phyloP scores from a whole-genome alignment of 2,888 invertebrate species.

The Apamea epomidion region DNA sequence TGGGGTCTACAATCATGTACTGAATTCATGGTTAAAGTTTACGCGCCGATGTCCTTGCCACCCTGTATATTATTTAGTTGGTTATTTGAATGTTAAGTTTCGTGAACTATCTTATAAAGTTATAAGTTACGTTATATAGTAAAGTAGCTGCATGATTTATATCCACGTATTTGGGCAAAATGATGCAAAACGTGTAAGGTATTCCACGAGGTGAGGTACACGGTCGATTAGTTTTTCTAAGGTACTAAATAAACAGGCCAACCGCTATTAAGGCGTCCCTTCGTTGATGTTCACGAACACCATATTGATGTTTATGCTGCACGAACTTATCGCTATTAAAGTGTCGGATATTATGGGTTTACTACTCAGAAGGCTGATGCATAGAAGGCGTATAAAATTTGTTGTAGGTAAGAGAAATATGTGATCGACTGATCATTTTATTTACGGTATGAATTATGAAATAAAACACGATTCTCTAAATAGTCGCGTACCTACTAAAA shows the following conservation, averaged over 20 bases:
- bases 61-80: neutral
- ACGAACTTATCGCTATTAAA: constrained; percentile 29
- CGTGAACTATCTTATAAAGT: neutral
- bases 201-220: constrained; percentile 13
- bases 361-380: neutral
- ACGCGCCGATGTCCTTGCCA: neutral
- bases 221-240: constrained; percentile 22
- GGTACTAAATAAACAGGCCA: constrained; percentile 26
- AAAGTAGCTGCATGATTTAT: neutral
- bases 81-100: constrained; percentile 1
- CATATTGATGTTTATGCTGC: constrained; percentile 25
- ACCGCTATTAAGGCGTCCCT: constrained; percentile 13
- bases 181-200: constrained; percentile 8
- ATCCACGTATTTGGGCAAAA: neutral
- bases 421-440: neutral
- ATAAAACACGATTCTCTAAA: neutral
- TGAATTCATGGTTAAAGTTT: neutral
- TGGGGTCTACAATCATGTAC: neutral
- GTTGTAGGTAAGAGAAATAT: neutral
- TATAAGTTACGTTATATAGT: neutral
- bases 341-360: neutral
- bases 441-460: no score
- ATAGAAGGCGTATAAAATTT: neutral
- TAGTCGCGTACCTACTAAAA: neutral
- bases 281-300: constrained; percentile 11